phyloP scores from a whole-genome alignment of 2,888 invertebrate species.

The Andrena bicolor region DNA sequence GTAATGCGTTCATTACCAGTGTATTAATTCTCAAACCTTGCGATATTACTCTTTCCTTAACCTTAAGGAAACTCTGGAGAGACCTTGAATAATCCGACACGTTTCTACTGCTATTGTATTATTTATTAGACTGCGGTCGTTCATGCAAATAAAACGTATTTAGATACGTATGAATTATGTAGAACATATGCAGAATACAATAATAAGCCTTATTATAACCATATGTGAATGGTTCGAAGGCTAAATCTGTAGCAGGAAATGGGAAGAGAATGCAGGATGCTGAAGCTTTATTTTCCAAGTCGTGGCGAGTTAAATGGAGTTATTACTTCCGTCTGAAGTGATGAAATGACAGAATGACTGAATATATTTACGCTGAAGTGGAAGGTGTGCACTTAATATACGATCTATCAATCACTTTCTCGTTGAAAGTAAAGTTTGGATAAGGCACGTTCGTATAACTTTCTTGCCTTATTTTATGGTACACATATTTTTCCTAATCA shows the following conservation, averaged over 20 bases:
- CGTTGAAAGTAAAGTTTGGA: not conserved
- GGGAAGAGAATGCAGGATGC: not conserved
- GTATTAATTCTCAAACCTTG: not conserved
- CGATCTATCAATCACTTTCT: not conserved
- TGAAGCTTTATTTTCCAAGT: not conserved
- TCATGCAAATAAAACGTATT: not conserved
- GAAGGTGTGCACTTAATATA: not conserved
- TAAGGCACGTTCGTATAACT: not conserved
- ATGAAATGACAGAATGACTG: not conserved
- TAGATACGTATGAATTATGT: not conserved
- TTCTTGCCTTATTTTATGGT: too few relatives aligned
- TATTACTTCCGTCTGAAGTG: not conserved
- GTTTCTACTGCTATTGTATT: not conserved
- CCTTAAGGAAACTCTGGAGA: not conserved
- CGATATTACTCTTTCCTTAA: not conserved
- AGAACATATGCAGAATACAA: not conserved
- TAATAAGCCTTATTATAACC: not conserved
- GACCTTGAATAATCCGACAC: not conserved
- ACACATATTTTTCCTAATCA: too few relatives aligned
- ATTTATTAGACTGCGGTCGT: not conserved
- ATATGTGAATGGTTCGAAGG: not conserved
- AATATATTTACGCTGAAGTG: constrained; percentile 1
- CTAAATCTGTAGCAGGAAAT: not conserved
- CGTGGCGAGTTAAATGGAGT: not conserved
- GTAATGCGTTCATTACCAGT: not conserved